phyloP scores from a whole-genome alignment of 2,113 vertebrate genomes.

The Pollachius pollachius region DNA sequence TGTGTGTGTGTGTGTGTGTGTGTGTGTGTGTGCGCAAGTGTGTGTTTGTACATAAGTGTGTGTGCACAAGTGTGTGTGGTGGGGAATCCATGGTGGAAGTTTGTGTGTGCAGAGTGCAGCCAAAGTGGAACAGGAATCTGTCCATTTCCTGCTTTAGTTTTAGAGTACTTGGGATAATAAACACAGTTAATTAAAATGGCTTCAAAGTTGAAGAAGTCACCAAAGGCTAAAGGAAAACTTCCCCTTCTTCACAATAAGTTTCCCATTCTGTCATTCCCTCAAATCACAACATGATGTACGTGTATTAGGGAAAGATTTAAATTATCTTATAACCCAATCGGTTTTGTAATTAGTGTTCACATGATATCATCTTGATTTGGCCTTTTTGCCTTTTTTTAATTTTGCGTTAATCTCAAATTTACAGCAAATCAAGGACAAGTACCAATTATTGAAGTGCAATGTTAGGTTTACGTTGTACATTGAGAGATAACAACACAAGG shows the following conservation, averaged over 20 bases:
- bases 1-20: neutral
- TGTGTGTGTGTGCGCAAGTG: slow-evolving; percentile 5
- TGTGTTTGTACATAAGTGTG: slow-evolving; percentile 17
- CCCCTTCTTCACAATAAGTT: slow-evolving; percentile 30
- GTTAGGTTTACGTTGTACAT: too few relatives aligned
- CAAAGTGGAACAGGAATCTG: slow-evolving; percentile 62
- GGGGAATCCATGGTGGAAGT: slow-evolving; percentile 29
- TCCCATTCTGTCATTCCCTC: slow-evolving; percentile 18
- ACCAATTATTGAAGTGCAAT: too few relatives aligned
- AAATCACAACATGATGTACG: neutral
- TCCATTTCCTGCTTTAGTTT: slow-evolving; percentile 65
- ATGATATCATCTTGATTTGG: too few relatives aligned
- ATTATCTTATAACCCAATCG: too few relatives aligned
- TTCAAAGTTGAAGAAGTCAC: slow-evolving; percentile 61
- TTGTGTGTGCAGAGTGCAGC: slow-evolving; percentile 33
- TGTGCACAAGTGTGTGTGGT: slow-evolving; percentile 16
- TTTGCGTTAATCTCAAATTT: too few relatives aligned
- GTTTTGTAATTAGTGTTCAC: too few relatives aligned
- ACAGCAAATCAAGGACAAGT: too few relatives aligned
- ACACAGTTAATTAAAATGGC: slow-evolving; percentile 67
- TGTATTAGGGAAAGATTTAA: too few relatives aligned
- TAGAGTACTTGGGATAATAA: slow-evolving; percentile 63
- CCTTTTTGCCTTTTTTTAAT: too few relatives aligned
- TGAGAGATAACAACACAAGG: too few relatives aligned
- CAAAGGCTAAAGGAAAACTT: slow-evolving; percentile 34